Evolutionary conservation across 2,888 invertebrate species (phyloP).

Genomic region (Cantharis rustica): DNA sequence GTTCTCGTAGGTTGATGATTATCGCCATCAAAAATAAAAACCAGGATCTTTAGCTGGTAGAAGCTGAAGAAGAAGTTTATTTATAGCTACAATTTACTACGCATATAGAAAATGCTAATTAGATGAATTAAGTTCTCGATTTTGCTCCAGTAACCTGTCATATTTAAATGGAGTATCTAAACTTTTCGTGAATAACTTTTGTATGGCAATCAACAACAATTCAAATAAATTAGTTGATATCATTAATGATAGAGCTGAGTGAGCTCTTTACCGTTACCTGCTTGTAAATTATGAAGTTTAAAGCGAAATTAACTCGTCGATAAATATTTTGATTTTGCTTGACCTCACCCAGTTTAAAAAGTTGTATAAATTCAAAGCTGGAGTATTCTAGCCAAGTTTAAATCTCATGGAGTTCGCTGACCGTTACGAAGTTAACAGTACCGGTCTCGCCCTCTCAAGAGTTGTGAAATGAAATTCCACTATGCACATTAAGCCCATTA

Average conservation of each 20-base stretch:
- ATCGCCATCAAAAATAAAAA: too few relatives aligned
- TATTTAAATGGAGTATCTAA: neutral
- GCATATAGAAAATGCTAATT: neutral
- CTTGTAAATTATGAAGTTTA: neutral
- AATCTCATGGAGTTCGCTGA: conserved; percentile 26
- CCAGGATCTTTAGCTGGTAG: too few relatives aligned
- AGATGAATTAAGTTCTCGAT: neutral
- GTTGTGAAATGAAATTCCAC: conserved; percentile 29
- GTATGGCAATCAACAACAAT: neutral
- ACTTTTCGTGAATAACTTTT: neutral
- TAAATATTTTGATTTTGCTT: conserved; percentile 17
- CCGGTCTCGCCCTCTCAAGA: conserved; percentile 26
- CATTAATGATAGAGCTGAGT: neutral
- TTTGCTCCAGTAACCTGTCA: neutral
- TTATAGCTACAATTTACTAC: neutral
- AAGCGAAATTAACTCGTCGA: neutral
- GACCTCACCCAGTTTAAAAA: conserved; percentile 23
- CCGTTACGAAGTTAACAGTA: conserved; percentile 32
- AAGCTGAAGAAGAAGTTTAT: neutral
- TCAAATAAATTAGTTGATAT: neutral
- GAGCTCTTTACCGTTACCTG: neutral
- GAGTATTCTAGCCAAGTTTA: neutral
- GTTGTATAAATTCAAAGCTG: neutral
- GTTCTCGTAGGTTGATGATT: too few relatives aligned
- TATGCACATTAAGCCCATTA: conserved; percentile 11